Base-by-base conservation (phyloP, 2,113 vertebrate genomes). In the Dipodomys stephensi region DNA sequence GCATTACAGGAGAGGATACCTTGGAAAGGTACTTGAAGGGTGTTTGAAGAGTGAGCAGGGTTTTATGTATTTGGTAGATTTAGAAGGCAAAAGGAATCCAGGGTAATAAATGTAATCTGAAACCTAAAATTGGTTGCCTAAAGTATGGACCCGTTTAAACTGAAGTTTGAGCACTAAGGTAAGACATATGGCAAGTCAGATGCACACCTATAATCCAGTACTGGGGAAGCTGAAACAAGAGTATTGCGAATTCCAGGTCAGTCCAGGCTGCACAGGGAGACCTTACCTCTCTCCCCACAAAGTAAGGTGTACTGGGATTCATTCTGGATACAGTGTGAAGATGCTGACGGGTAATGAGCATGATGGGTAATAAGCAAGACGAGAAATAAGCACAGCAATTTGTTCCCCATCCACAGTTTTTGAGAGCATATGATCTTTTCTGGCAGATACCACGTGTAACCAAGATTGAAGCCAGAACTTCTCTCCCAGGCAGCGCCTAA, bases 391-490 rank as follows among this genome's bases (percentile, higher is more conserved):
- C 49, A 82, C 30, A 89, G 89, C 82, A 88, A 73, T 94, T 91
- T 91, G 62, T 46, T 96, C 73, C 39, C 44, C 30, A 57, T 69
- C 69, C 83, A 86, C 72, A 44, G 30, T 93, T 96, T 87, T 72
- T 94, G 35, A 94, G 44, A 93, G 67, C 80, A 93, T 90, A 95
- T 84, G 73, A 95, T 94, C 71, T 84, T 93, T 95, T 84, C 81
- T 96, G 94, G 89, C 91, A 93, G 68, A 87, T 49, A 82, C 65
- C 64, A 64, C 4, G 7, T 7, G 35, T 7, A 87, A 79, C 64
- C 76, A 46, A 79, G 60, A 90, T 16, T 30, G n/a, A 81, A 28
- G 95, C 95, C 97, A 96, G 92, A 89, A 67, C 60, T 39, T 11
- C 65, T 92, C 78, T 92, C 86, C 25, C 65, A 87, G 91, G 68